Conservation (phyloP, 2,888 invertebrate genomes). For the Pristionchus fissidentatus region DNA sequence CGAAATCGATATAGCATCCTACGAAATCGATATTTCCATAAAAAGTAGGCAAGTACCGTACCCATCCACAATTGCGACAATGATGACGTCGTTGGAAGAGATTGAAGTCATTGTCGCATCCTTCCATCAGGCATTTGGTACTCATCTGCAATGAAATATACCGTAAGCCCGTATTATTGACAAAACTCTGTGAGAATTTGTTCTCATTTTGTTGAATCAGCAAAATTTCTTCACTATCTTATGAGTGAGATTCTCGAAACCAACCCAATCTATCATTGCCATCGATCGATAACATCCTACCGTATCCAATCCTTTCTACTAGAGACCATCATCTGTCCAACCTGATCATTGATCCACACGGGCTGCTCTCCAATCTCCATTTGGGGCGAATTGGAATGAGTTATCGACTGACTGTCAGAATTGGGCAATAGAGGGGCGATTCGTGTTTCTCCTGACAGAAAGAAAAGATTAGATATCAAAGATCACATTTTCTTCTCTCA, state of each 20-base stretch:
- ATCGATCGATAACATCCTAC: no score
- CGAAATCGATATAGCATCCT: constrained; percentile 1
- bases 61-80: constrained; percentile 87
- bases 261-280: neutral
- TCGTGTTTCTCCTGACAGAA: no score
- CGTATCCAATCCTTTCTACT: neutral
- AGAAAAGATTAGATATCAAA: neutral
- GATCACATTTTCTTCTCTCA: neutral
- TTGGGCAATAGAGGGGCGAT: no score
- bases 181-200: neutral
- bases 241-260: neutral
- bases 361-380: constrained; percentile 37
- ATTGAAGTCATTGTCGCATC: constrained; percentile 86
- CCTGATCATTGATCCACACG: constrained; percentile 44
- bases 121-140: constrained; percentile 83
- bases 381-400: neutral
- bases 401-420: no score
- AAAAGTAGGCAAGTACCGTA: constrained; percentile 73
- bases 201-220: no score
- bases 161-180: constrained; percentile 19
- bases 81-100: constrained; percentile 87
- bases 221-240: no score
- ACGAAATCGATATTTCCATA: neutral
- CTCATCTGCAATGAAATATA: constrained; percentile 81
- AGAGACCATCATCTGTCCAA: neutral